Base-by-base conservation (phyloP, 2,797 vertebrate genomes). In the Tinamus major region DNA sequence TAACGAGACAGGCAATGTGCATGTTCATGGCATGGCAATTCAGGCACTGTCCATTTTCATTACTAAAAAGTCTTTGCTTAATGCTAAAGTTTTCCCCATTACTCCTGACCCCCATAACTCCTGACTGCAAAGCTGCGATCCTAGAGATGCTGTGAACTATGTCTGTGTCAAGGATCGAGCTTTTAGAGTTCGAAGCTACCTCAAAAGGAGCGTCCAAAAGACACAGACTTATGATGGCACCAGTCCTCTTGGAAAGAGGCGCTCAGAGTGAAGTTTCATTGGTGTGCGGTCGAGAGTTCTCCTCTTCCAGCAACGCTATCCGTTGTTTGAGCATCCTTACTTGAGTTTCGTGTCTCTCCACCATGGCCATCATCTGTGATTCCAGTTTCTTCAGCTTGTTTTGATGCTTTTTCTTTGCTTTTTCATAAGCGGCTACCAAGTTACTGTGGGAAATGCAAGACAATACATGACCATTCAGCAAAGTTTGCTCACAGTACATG, bases 351-450 rank as follows among this genome's bases (percentile, higher is more conserved):
- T 99, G 98, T 59, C 98, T 97, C 88, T 98, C 98, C 93, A 98
- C 98, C 98, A 99, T 98, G 87, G 98, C 98, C 98, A 99, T 98
- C 98, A 99, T 99, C 97, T 99, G 98, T 1, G 98, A 98, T 96
- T 99, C 98, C 95, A 99, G 64, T 96, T 98, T 99, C 97, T 98
- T 99, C 96, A 99, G 96, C 86, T 98, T 99, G 90, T 98, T 99
- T 91, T 99, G 98, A 92, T 99, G 98, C 75, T 99, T 98, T 95
- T 98, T 99, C 97, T 98, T 99, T 41, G 98, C 98, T 92, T 99
- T 99, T 96, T 99, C 98, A 67, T 99, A 99, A 46, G 98, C 98
- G n/a, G 98, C 98, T 91, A 99, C 98, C 92, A 99, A 97, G 89
- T 99, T 99, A 96, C 98, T 99, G 93, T 87, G 59, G 76, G 78